Percentiles rank a stretch among this genome's conserved stretches.
Conservation (phyloP, 2,113 vertebrate genomes). For the Ondatra zibethicus region DNA sequence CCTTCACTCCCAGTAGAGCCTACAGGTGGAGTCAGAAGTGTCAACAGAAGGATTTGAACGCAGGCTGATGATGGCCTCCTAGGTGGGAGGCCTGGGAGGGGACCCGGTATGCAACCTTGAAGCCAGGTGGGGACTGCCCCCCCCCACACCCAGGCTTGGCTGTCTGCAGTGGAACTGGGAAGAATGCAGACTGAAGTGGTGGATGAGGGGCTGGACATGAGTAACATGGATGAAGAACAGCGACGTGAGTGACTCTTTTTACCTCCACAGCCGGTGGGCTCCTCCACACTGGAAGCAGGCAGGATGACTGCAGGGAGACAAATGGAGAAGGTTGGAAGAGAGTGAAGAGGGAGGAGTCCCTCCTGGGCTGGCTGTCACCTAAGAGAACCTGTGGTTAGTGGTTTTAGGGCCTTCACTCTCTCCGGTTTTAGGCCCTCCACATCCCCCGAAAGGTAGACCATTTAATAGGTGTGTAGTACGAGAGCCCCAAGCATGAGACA, state of each 20-base stretch:
- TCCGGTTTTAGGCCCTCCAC: not conserved
- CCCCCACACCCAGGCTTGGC: not conserved
- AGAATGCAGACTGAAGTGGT: not conserved
- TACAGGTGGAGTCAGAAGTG: not conserved
- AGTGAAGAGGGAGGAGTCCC: not conserved
- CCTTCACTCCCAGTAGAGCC: not conserved
- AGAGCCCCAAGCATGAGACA: not conserved
- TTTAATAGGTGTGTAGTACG: no score
- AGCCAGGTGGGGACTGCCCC: not conserved
- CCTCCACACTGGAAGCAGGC: slow-evolving; percentile 96
- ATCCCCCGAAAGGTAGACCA: not conserved
- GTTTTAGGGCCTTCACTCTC: not conserved
- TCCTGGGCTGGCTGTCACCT: not conserved
- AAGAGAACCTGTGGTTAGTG: not conserved
- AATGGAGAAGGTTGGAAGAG: not conserved
- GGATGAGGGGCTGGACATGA: not conserved
- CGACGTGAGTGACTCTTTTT: slow-evolving; percentile 56
- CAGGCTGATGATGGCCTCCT: not conserved
- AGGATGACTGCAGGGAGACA: slow-evolving; percentile 92
- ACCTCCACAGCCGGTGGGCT: slow-evolving; percentile 94
- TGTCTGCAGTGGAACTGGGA: not conserved
- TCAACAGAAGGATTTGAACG: not conserved
- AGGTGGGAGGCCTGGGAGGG: not conserved
- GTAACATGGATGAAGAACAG: not conserved
- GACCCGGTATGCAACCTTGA: not conserved